These are phyloP conservation scores for Epizoanthus scotinus DNA, from an alignment of 92 coral and sea anemone species.

Conservation along the genomic window DNA sequence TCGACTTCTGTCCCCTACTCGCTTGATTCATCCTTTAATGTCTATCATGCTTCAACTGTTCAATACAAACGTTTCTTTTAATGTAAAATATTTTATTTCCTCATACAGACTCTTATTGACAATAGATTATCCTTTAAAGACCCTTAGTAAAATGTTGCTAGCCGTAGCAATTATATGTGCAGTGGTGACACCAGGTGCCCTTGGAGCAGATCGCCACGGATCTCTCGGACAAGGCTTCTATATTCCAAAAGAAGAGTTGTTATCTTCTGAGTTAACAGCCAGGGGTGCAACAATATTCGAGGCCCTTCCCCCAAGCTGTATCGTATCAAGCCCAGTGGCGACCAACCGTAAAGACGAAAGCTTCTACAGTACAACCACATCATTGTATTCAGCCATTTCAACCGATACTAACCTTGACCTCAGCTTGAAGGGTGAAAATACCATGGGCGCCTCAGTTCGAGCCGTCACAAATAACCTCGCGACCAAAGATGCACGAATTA, in stretches of 20 bases:
- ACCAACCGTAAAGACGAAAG: constrained; percentile 46
- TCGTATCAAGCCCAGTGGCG: constrained; percentile 7
- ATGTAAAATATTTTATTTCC: no score
- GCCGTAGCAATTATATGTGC: no score
- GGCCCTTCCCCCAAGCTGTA: constrained; percentile 14
- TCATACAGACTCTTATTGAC: no score
- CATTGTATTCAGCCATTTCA: constrained; percentile 48
- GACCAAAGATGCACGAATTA: constrained; percentile 39
- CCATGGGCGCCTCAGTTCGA: constrained; percentile 54
- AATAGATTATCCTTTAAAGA: no score
- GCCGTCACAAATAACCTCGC: constrained; percentile 56
- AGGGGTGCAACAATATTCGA: constrained; percentile 32
- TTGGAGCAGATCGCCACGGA: not conserved
- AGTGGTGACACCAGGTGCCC: no score
- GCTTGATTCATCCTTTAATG: no score
- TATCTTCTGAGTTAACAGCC: constrained; percentile 40
- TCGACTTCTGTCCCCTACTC: no score
- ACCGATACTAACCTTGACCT: constrained; percentile 51
- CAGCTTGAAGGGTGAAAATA: constrained; percentile 39
- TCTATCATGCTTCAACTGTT: no score
- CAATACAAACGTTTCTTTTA: no score
- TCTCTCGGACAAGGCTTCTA: constrained; percentile 51
- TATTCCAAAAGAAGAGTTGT: constrained; percentile 48
- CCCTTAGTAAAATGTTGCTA: no score
- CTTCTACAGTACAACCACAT: constrained; percentile 54